Percentiles rank a stretch among this genome's conserved stretches.
Evolutionary conservation across 2,888 invertebrate species (phyloP).

Genomic region (Pseudococcus jackbeardsleyi): DNA sequence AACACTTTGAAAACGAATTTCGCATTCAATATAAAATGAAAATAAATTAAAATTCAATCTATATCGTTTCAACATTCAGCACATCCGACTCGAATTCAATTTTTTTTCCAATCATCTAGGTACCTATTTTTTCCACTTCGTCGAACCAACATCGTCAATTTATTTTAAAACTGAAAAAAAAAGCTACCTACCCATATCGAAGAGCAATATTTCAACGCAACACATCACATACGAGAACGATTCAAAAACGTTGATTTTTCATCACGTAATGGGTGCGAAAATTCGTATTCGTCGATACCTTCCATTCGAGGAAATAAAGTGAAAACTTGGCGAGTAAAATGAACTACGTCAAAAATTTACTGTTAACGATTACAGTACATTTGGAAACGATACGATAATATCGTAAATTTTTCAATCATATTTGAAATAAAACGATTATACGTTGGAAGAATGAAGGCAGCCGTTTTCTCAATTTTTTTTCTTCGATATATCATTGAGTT

Average conservation of each 20-base stretch:
- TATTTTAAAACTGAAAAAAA: neutral
- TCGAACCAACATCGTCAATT: neutral
- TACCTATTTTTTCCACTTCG: neutral
- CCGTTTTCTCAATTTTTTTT: conserved; percentile 8
- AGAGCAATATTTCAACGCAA: conserved; percentile 1
- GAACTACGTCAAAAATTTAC: conserved; percentile 37
- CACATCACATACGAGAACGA: neutral
- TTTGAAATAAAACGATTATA: conserved; percentile 36
- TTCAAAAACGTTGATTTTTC: conserved; percentile 8
- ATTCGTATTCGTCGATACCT: neutral
- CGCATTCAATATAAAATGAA: too few relatives aligned
- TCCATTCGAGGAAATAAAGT: neutral
- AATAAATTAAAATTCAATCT: neutral
- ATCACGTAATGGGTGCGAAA: neutral
- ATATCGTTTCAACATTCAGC: neutral
- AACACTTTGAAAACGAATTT: too few relatives aligned
- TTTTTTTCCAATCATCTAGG: neutral
- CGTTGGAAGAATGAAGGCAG: neutral
- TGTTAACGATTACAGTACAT: conserved; percentile 37
- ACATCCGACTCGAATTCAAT: neutral
- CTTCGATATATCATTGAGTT: conserved; percentile 35
- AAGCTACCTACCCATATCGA: neutral
- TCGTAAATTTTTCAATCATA: conserved; percentile 21
- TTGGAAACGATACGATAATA: conserved; percentile 33
- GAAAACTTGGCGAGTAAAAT: neutral